These are phyloP conservation scores for Phrynosoma platyrhinos DNA, from an alignment of 2,113 vertebrate species.

Conservation along the genomic window DNA sequence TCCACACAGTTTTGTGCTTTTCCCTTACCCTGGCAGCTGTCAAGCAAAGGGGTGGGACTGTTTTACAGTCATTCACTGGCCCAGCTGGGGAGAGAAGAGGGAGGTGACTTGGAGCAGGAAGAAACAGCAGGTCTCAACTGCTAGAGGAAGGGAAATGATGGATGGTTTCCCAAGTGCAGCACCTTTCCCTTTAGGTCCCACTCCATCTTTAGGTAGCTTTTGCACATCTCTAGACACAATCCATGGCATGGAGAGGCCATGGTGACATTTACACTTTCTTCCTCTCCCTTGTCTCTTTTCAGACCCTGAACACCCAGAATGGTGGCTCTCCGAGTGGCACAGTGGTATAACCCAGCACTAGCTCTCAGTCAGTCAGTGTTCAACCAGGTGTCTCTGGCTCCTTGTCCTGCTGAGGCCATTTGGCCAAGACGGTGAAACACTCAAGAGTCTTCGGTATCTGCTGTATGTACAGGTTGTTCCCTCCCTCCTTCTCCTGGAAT, in stretches of 20 bases:
- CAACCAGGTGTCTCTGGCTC: too few species aligned
- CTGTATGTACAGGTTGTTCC: constrained; percentile 15
- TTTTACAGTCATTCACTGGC: too few species aligned
- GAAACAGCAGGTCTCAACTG: too few species aligned
- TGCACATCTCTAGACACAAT: neutral
- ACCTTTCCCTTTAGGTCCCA: too few species aligned
- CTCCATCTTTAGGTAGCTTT: neutral
- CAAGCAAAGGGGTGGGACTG: too few species aligned
- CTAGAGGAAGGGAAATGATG: too few species aligned
- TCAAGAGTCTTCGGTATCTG: neutral
- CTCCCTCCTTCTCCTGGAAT: neutral
- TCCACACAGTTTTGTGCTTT: too few species aligned
- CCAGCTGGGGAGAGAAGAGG: too few species aligned
- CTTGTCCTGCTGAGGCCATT: neutral
- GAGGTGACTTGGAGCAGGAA: too few species aligned
- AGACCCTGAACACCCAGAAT: constrained; percentile 88
- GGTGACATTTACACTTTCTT: neutral
- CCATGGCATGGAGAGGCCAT: neutral
- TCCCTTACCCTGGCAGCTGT: too few species aligned
- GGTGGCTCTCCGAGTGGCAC: constrained; percentile 90
- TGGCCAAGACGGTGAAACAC: neutral
- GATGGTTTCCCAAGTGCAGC: too few species aligned
- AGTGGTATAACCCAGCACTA: constrained; percentile 81
- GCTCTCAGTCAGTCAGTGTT: neutral
- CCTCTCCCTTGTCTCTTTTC: constrained; percentile 7